phyloP scores from a whole-genome alignment of 2,113 vertebrate species.

The Sinocyclocheilus maitianheensis region DNA sequence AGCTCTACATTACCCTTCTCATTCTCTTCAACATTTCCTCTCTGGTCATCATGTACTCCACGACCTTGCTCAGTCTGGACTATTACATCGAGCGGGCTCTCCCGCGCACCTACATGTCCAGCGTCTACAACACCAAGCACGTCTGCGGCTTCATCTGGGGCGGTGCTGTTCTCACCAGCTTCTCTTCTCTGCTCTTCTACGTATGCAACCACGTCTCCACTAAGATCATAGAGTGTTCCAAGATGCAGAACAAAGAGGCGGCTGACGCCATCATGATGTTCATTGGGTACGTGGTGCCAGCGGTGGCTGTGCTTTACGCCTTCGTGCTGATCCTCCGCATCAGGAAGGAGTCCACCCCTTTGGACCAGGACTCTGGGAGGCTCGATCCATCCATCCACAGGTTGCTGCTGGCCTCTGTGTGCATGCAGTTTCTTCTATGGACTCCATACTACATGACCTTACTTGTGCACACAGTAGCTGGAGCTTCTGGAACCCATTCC shows the following conservation, averaged over 20 bases:
- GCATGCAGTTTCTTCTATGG: conserved; percentile 91
- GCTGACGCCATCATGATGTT: conserved; percentile 93
- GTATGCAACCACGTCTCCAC: conserved; percentile 94
- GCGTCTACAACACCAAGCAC: conserved; percentile 94
- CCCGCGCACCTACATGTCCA: conserved; percentile 95
- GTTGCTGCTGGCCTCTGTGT: conserved; percentile 88
- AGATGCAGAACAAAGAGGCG: conserved; percentile 93
- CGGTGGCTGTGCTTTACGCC: conserved; percentile 85
- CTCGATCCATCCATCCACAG: conserved; percentile 89
- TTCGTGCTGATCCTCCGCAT: conserved; percentile 86
- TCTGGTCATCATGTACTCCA: conserved; percentile 93
- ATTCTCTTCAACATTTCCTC: conserved; percentile 94
- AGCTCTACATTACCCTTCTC: conserved; percentile 89
- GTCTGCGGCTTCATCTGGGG: conserved; percentile 98
- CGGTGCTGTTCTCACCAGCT: conserved; percentile 93
- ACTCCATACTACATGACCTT: conserved; percentile 90
- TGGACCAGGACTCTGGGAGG: conserved; percentile 87
- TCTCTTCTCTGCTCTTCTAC: conserved; percentile 94
- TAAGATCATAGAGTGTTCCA: conserved; percentile 89
- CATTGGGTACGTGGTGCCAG: conserved; percentile 91
- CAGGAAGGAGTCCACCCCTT: conserved; percentile 86
- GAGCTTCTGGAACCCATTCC: conserved; percentile 66
- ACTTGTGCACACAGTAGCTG: conserved; percentile 82
- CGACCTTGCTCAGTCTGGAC: conserved; percentile 92
- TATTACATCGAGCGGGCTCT: conserved; percentile 94